These are phyloP conservation scores for Bimastos eiseni DNA, from an alignment of 2,888 invertebrate species.

Conservation along the genomic window DNA sequence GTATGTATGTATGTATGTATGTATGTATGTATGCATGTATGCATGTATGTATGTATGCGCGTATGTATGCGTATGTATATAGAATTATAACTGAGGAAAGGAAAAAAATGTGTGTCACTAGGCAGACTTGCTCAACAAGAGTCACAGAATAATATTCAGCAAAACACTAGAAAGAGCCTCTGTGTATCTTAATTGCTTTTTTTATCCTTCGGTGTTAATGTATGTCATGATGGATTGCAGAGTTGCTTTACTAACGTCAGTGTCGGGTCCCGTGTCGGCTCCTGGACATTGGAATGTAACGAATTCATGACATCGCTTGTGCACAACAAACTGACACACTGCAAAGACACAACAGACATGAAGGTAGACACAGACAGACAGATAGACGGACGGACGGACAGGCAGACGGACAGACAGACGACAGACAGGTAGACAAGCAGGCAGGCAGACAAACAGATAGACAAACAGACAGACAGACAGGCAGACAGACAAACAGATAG, in stretches of 20 bases:
- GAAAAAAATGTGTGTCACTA: too few relatives aligned
- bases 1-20: too few relatives aligned
- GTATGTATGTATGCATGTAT: too few relatives aligned
- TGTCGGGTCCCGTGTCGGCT: slow-evolving; percentile 58
- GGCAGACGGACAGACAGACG: background rate
- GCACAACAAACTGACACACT: slow-evolving; percentile 99
- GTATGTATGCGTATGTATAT: background rate
- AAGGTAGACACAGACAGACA: background rate
- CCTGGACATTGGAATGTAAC: slow-evolving; percentile 99
- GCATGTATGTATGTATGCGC: too few relatives aligned
- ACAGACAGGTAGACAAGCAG: too few relatives aligned
- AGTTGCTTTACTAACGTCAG: background rate
- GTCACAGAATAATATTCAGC: too few relatives aligned
- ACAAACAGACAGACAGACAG: background rate
- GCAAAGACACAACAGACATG: background rate
- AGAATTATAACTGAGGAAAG: too few relatives aligned
- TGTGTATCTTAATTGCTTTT: background rate
- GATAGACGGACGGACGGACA: background rate
- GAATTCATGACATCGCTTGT: slow-evolving; percentile 99
- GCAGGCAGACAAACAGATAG: background rate
- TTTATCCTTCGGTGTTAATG: background rate
- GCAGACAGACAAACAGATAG: too few relatives aligned
- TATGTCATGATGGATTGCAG: background rate
- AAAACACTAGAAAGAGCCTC: background rate
- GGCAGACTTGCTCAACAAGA: too few relatives aligned